Percentiles rank a stretch among this genome's conserved stretches.
Conservation (phyloP, 2,888 invertebrate genomes). For the Leptarthrus brevirostris region DNA sequence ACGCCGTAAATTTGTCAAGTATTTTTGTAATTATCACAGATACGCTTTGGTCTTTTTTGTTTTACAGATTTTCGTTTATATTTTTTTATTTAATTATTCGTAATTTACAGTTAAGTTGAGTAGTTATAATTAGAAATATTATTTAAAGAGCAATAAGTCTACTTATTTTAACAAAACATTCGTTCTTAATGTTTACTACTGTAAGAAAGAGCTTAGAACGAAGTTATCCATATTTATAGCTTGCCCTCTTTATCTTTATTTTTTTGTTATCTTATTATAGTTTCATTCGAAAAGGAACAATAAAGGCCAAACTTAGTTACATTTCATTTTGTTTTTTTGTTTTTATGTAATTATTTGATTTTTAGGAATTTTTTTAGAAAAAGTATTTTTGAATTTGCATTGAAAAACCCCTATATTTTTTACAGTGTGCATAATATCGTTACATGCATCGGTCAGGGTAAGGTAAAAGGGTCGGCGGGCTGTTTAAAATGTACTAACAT, state of each 20-base stretch:
- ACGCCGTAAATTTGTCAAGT: background rate
- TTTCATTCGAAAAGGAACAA: conserved; percentile 44
- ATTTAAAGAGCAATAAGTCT: conserved; percentile 27
- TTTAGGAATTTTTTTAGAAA: background rate
- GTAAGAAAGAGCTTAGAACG: conserved; percentile 21
- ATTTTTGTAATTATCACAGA: conserved; percentile 40
- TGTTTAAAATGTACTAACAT: too few species aligned
- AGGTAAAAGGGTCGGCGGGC: too few species aligned
- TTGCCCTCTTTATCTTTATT: conserved; percentile 35
- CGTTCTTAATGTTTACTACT: conserved; percentile 38
- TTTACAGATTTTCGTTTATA: conserved; percentile 35
- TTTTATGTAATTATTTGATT: background rate
- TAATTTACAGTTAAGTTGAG: conserved; percentile 30
- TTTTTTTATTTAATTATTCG: conserved; percentile 29
- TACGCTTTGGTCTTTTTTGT: conserved; percentile 44
- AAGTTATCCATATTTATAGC: conserved; percentile 47
- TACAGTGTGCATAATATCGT: too few species aligned
- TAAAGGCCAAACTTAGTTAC: conserved; percentile 44
- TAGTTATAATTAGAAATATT: conserved; percentile 41
- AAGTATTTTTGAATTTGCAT: too few species aligned
- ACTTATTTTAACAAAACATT: conserved; percentile 14
- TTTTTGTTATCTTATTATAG: conserved; percentile 31
- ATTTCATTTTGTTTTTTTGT: conserved; percentile 28
- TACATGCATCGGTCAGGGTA: too few species aligned
- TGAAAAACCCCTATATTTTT: too few species aligned